A percentile compares a stretch with the other conserved stretches of the same genome.
Conservation (phyloP, 2,113 vertebrate genomes). For the Paracanthobrama guichenoti region DNA sequence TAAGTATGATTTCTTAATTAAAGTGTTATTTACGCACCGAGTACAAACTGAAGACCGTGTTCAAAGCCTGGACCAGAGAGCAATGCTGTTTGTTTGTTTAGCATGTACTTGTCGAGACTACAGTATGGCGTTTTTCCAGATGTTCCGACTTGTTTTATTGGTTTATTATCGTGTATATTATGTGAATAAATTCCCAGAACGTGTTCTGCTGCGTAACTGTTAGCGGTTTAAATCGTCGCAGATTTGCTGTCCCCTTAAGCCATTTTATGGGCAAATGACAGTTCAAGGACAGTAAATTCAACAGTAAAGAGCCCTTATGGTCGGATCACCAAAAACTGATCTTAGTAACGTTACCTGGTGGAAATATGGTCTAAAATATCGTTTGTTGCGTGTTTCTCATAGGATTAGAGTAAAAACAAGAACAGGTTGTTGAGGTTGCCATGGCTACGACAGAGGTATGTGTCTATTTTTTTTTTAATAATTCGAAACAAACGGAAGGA, state of each 20-base stretch:
- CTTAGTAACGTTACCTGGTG: background rate
- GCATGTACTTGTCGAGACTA: background rate
- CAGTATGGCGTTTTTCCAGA: background rate
- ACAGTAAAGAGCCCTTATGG: background rate
- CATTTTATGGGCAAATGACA: background rate
- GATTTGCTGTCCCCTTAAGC: background rate
- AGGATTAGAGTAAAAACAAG: background rate
- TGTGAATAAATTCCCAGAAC: background rate
- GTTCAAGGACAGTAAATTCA: too few relatives aligned
- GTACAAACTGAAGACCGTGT: background rate
- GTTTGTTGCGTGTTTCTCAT: background rate
- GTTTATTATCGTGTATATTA: background rate
- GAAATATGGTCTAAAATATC: background rate
- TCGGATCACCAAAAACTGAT: background rate
- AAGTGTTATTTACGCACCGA: background rate
- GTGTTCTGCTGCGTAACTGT: too few relatives aligned
- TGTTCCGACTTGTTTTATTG: background rate
- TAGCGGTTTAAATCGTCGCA: too few relatives aligned
- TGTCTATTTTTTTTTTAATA: background rate
- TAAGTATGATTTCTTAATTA: background rate
- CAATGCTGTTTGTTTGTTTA: background rate
- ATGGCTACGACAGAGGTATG: slow-evolving; percentile 24
- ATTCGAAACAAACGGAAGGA: background rate
- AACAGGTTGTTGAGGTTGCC: background rate
- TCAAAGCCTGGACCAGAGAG: background rate